These are phyloP conservation scores for Penaeus monodon DNA, from an alignment of 2,888 invertebrate species.

Conservation along the genomic window DNA sequence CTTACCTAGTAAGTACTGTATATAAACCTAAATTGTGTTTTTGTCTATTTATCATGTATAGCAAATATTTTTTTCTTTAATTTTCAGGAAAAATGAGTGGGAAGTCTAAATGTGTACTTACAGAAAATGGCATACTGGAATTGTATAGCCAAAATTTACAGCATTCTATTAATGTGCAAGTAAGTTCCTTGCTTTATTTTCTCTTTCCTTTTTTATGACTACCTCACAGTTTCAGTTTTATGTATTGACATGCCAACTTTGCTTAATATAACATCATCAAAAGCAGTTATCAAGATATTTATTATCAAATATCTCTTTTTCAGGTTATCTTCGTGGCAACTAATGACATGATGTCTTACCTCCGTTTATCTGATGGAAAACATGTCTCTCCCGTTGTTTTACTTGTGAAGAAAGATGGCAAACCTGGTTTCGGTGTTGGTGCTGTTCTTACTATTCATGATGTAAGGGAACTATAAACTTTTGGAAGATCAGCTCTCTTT, in stretches of 20 bases:
- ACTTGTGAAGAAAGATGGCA: neutral
- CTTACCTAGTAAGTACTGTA: too few species aligned
- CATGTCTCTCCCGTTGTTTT: slow-evolving; percentile 30
- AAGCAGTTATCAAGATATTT: neutral
- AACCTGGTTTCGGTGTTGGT: slow-evolving; percentile 13
- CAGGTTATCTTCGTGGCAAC: slow-evolving; percentile 42
- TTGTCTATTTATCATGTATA: too few species aligned
- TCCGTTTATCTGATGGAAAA: slow-evolving; percentile 41
- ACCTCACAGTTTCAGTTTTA: neutral
- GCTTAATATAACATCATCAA: neutral
- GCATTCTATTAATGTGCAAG: slow-evolving; percentile 9
- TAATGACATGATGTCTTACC: slow-evolving; percentile 22
- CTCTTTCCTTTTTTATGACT: neutral
- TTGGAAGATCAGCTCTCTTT: neutral
- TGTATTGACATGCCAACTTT: neutral
- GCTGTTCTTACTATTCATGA: slow-evolving; percentile 32
- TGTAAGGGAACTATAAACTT: slow-evolving; percentile 6
- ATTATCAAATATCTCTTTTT: neutral
- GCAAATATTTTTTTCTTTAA: neutral
- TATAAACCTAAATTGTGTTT: too few species aligned
- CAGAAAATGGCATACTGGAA: slow-evolving; percentile 7
- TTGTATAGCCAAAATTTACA: neutral
- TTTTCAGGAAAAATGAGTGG: slow-evolving; percentile 15
- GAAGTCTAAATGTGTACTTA: neutral
- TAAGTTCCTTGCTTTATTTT: neutral